Evolutionary conservation across 2,797 vertebrate species (phyloP), one percentile per base, ranked within the genome.

Genomic region (Chaetophractus vellerosus): DNA sequence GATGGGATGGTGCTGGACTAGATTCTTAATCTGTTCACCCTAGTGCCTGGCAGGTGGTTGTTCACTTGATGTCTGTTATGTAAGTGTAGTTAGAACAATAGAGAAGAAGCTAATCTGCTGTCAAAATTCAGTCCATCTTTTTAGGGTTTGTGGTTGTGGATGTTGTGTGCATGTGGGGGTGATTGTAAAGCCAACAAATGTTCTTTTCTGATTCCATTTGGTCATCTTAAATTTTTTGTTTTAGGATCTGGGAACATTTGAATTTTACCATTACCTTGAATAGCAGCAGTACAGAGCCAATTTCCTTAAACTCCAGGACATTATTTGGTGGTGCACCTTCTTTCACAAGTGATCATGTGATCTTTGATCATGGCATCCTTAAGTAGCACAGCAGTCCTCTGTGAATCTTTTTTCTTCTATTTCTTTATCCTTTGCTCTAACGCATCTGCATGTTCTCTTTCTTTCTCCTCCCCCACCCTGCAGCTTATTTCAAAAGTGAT

Each of bases 241-340:
- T 82, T 92, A 64, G 72, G 24, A 71, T 84, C 74, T 95, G 48
- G 59, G 38, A 57, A 86, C 28, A 69, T 26, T 59, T 76, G 64
- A 84, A 91, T 50, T 21, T 57, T 59, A 59, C 33, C 36, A 26
- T 89, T 95, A 48, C 87, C 79, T 89, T 83, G 48, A 93, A 86
- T 9, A 79, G 12, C 84, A 36, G 33, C 55, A 19, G 12, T 52
- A 79, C 45, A 90, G 75, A 89, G 15, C 4, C 28, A 59, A 0
- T 68, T 95, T 94, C 36, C 45, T 75, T 69, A 79, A 96, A 74
- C 26, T 63, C 33, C 23, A 57, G 45, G 18, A 28, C 31, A 63
- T 6, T 59, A 0, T 91, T 91, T 88, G 26, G 31, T 85, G 52
- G 21, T 69, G 9, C 57, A 84, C 9, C 45, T 83, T n/a, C 87